Percentiles rank a stretch among this genome's conserved stretches.
phyloP scores from a whole-genome alignment of 2,113 vertebrate genomes.

The Propithecus coquereli region DNA sequence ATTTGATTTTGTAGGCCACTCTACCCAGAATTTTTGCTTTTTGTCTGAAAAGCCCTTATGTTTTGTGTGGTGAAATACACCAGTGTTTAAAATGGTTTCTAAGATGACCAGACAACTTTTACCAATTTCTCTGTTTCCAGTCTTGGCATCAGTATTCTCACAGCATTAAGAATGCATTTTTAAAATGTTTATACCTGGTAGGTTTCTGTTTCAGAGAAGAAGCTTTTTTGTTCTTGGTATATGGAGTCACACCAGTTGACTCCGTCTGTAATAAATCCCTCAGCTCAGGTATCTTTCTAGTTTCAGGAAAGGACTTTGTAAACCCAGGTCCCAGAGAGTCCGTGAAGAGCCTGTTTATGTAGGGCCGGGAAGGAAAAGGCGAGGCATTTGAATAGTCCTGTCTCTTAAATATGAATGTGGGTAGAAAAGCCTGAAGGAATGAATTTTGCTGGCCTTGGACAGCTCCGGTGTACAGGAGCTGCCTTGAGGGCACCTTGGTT shows the following conservation, averaged over 20 bases:
- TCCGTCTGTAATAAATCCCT: not conserved
- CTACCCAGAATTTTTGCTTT: not conserved
- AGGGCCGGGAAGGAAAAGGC: not conserved
- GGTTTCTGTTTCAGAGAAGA: not conserved
- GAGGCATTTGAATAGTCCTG: not conserved
- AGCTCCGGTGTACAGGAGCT: not conserved
- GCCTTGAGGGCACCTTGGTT: not conserved
- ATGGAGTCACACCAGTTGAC: not conserved
- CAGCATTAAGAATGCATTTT: not conserved
- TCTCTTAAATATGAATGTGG: not conserved
- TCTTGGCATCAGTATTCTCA: not conserved
- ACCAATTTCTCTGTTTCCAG: not conserved
- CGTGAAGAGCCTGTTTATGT: not conserved
- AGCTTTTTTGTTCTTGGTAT: not conserved
- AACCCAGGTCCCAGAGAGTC: not conserved
- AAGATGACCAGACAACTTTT: not conserved
- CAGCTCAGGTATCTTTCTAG: not conserved
- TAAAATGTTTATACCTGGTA: not conserved
- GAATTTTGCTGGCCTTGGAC: not conserved
- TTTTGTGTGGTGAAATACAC: not conserved
- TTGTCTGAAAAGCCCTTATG: not conserved
- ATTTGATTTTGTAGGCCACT: not conserved
- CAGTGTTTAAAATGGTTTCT: not conserved
- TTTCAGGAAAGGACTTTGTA: not conserved
- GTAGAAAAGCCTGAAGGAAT: not conserved